Conservation (phyloP, 2,888 invertebrate genomes). For the Daptonema setosum region DNA sequence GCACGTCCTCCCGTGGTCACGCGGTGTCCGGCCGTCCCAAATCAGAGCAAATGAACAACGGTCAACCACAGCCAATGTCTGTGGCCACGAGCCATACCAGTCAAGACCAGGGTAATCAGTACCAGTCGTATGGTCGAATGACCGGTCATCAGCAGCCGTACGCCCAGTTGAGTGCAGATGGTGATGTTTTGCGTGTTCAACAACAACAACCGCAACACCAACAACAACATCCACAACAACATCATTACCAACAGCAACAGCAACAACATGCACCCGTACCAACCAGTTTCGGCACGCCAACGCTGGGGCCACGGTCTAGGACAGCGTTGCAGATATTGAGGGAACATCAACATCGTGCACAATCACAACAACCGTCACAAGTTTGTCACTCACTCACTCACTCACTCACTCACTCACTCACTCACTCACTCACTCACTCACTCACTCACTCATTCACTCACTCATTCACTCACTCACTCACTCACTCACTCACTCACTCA, state of each 20-base stretch:
- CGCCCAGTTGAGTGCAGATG: neutral
- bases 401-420: no score
- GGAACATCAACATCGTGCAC: neutral
- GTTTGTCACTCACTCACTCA: no score
- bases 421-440: no score
- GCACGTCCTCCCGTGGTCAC: conserved; percentile 4
- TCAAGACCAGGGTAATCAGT: neutral
- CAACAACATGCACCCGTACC: neutral
- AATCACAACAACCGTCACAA: neutral
- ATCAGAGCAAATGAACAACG: conserved; percentile 5
- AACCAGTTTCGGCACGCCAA: neutral
- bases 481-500: no score
- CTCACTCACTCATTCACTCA: no score
- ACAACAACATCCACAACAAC: neutral
- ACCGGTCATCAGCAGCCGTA: neutral
- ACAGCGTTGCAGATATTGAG: neutral
- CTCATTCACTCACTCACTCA: no score
- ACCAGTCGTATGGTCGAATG: neutral
- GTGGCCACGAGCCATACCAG: neutral
- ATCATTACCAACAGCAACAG: neutral
- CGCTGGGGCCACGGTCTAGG: neutral
- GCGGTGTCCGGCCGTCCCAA: conserved; percentile 1
- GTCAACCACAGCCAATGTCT: neutral
- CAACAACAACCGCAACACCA: neutral
- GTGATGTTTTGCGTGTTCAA: neutral